Evolutionary conservation across 2,888 invertebrate species (phyloP).

Genomic region (Falcaria lacertinaria): DNA sequence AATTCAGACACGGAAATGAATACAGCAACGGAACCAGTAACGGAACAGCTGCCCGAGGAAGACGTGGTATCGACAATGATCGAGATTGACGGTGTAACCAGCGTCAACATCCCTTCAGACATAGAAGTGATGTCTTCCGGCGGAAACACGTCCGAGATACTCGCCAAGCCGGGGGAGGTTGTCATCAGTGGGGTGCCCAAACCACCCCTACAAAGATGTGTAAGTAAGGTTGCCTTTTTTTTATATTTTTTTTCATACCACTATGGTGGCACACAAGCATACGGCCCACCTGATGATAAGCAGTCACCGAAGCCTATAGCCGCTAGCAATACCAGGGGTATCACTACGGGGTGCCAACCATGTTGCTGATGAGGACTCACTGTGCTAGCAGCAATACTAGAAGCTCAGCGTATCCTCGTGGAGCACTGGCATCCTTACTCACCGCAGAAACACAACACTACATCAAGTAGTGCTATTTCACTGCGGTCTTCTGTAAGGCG

Average conservation of each 20-base stretch:
- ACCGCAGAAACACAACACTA: too few relatives aligned
- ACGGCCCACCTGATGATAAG: too few relatives aligned
- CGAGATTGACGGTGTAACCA: slow-evolving; percentile 10
- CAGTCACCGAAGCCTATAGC: too few relatives aligned
- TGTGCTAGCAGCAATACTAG: too few relatives aligned
- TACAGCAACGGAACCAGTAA: not conserved
- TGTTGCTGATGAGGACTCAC: too few relatives aligned
- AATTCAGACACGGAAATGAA: not conserved
- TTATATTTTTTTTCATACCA: not conserved
- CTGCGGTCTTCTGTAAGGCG: too few relatives aligned
- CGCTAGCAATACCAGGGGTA: too few relatives aligned
- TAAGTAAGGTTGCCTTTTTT: slow-evolving; percentile 17
- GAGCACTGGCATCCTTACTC: too few relatives aligned
- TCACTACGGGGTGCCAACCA: too few relatives aligned
- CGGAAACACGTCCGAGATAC: slow-evolving; percentile 26
- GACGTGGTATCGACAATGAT: not conserved
- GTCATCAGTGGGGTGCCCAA: slow-evolving; percentile 38
- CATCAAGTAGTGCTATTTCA: too few relatives aligned
- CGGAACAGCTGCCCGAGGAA: not conserved
- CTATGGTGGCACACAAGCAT: not conserved
- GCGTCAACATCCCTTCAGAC: slow-evolving; percentile 22
- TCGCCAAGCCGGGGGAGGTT: slow-evolving; percentile 28
- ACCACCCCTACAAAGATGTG: slow-evolving; percentile 26
- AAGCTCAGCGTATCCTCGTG: too few relatives aligned
- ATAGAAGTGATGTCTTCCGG: slow-evolving; percentile 32